These are phyloP conservation scores for Ganaspis brasiliensis DNA, from an alignment of 2,888 invertebrate species.

Conservation along the genomic window DNA sequence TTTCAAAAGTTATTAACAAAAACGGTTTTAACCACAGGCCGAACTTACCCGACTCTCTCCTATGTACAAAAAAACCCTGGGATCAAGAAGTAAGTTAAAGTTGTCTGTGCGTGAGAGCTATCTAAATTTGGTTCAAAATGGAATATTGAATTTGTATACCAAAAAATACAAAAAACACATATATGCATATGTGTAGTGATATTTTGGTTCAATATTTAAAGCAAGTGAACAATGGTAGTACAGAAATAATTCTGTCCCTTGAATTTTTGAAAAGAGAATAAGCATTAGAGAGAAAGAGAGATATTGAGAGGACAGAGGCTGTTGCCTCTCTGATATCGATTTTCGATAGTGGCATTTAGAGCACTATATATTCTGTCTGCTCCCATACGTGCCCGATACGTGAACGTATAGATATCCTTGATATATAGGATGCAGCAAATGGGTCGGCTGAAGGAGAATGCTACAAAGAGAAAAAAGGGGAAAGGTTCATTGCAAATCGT, in stretches of 20 bases:
- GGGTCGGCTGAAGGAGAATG: constrained; percentile 16
- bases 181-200: too few species aligned
- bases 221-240: too few species aligned
- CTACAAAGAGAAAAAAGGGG: constrained; percentile 30
- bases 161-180: too few species aligned
- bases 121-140: too few species aligned
- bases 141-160: too few species aligned
- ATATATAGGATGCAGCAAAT: constrained; percentile 49
- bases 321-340: constrained; percentile 77
- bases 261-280: constrained; percentile 47
- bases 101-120: too few species aligned
- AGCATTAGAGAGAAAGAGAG: constrained; percentile 38
- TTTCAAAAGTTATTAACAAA: too few species aligned
- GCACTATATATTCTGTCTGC: constrained; percentile 76
- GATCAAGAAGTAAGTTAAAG: too few species aligned
- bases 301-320: constrained; percentile 51
- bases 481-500: constrained; percentile 29
- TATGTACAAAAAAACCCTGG: too few species aligned
- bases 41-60: too few species aligned
- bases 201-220: too few species aligned
- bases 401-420: constrained; percentile 62
- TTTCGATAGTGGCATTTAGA: constrained; percentile 79
- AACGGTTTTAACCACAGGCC: too few species aligned
- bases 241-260: background rate
- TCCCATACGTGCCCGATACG: constrained; percentile 74